A percentile compares a stretch with the other conserved stretches of the same genome.
These are phyloP conservation scores for Drosophila teissieri DNA, from an alignment of 1,140 invertebrate genomes.

Conservation along the genomic window DNA sequence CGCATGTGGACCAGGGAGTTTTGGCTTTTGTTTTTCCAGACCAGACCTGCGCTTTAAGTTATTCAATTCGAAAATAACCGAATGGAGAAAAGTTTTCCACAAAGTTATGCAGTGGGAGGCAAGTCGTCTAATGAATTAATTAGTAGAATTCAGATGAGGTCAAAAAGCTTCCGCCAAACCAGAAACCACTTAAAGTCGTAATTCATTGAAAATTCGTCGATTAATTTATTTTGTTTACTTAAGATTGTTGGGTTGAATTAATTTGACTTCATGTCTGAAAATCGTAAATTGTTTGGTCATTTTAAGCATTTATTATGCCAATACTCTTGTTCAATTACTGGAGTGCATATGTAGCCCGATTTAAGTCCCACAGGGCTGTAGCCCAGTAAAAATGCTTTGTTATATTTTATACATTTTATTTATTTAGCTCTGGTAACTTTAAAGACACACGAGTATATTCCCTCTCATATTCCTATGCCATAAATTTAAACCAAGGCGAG, in stretches of 20 bases:
- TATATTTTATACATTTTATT: conserved; percentile 35
- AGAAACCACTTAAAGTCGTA: conserved; percentile 49
- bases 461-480: conserved; percentile 41
- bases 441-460: conserved; percentile 34
- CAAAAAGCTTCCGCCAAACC: conserved; percentile 24
- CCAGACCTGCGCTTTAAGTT: conserved; percentile 58
- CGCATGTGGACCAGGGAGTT: conserved; percentile 36
- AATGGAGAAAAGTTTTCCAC: conserved; percentile 56
- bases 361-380: neutral
- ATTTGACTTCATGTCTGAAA: neutral
- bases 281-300: neutral
- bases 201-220: conserved; percentile 47
- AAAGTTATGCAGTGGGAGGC: conserved; percentile 50
- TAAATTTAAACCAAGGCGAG: conserved; percentile 30
- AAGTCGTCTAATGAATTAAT: conserved; percentile 74
- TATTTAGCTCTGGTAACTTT: conserved; percentile 48
- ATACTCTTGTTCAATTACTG: neutral
- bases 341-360: no score
- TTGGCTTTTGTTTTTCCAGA: conserved; percentile 32
- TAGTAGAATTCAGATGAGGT: conserved; percentile 60
- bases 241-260: conserved; percentile 9
- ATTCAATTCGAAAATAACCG: conserved; percentile 23
- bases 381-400: conserved; percentile 1
- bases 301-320: neutral
- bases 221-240: conserved; percentile 27